Evolutionary conservation across 2,113 vertebrate species (phyloP).

Genomic region (Fulmarus glacialis): DNA sequence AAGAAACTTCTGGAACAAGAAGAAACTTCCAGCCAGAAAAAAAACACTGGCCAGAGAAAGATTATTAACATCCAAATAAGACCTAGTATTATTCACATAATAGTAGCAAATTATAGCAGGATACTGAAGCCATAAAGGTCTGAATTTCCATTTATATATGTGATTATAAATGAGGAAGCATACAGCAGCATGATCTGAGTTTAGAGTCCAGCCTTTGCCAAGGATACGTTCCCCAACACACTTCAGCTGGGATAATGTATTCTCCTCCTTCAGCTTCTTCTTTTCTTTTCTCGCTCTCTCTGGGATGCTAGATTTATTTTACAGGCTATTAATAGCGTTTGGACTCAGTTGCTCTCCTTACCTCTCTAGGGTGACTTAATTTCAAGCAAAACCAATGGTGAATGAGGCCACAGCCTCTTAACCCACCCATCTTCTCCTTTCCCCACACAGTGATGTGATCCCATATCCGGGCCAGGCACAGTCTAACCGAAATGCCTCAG

Average conservation of each 20-base stretch:
- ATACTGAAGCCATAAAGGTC: neutral
- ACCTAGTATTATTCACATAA: neutral
- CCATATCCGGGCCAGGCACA: neutral
- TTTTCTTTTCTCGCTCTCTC: neutral
- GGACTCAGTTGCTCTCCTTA: neutral
- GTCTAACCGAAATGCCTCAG: accelerated
- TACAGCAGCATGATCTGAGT: neutral
- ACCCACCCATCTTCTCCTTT: neutral
- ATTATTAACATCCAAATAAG: neutral
- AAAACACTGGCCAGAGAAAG: neutral
- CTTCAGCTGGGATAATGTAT: neutral
- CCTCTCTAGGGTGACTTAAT: neutral
- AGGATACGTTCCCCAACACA: accelerated
- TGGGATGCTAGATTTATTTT: neutral
- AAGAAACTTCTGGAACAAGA: neutral
- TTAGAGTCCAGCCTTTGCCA: neutral
- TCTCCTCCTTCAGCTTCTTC: neutral
- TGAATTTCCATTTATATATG: neutral
- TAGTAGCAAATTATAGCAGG: neutral
- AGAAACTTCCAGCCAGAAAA: neutral
- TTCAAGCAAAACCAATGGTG: neutral
- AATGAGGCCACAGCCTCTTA: neutral
- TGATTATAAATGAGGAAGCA: neutral
- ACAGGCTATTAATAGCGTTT: neutral
- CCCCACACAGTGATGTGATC: neutral